A percentile compares a stretch with the other conserved stretches of the same genome.
phyloP scores from a whole-genome alignment of 2,797 vertebrate genomes.

The Phataginus tricuspis region DNA sequence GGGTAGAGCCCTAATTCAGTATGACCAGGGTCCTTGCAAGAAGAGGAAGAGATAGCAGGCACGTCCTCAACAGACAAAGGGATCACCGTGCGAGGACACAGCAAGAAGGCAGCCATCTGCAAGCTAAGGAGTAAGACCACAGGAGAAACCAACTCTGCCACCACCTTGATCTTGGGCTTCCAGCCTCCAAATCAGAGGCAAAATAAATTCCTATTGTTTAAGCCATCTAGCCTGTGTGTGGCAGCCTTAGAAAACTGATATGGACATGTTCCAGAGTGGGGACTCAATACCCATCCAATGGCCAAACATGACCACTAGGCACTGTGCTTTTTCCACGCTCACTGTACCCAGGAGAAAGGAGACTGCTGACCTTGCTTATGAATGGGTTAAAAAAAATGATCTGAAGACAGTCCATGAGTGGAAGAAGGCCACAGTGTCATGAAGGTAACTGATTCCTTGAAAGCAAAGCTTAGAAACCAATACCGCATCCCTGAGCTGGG shows the following conservation, averaged over 20 bases:
- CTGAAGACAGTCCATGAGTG: not conserved
- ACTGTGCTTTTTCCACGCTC: not conserved
- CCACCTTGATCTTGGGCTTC: not conserved
- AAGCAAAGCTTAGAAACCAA: not conserved
- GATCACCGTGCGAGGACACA: accelerated
- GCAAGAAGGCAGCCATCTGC: accelerated
- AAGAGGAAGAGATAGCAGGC: not conserved
- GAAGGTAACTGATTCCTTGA: not conserved
- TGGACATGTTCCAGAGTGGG: not conserved
- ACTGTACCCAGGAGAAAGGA: not conserved
- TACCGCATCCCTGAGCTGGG: not conserved
- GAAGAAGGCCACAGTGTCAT: not conserved
- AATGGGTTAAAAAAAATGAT: not conserved
- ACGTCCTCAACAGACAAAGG: accelerated
- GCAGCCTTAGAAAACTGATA: not conserved
- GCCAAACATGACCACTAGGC: not conserved
- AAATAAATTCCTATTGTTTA: not conserved
- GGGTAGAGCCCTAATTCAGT: not conserved
- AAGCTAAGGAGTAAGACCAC: not conserved
- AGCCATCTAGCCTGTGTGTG: not conserved
- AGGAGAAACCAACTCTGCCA: not conserved
- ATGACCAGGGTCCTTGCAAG: not conserved
- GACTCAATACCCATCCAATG: no score
- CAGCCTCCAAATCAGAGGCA: not conserved
- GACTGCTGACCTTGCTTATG: not conserved